phyloP scores from a whole-genome alignment of 1,140 invertebrate species.

The Papilio dardanus region DNA sequence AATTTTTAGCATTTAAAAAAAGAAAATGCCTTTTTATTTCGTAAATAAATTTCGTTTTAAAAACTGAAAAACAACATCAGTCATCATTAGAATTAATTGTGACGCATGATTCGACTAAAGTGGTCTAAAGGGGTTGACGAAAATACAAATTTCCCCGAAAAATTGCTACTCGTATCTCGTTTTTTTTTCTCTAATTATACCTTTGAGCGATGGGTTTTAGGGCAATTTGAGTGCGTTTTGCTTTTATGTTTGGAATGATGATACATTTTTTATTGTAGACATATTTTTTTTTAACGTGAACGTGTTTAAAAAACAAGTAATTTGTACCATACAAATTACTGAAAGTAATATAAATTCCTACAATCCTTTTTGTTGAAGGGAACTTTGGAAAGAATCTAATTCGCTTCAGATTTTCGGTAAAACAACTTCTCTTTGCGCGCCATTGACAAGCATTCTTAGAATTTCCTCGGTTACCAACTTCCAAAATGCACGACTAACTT shows the following conservation, averaged over 20 bases:
- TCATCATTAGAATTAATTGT: background rate
- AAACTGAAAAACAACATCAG: slow-evolving; percentile 10
- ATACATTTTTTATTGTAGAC: no score
- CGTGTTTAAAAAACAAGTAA: background rate
- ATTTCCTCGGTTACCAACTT: slow-evolving; percentile 5
- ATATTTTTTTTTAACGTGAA: no score
- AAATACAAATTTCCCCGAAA: background rate
- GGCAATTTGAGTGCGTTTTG: background rate
- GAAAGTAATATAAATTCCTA: slow-evolving; percentile 1
- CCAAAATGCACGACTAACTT: slow-evolving; percentile 3
- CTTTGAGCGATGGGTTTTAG: background rate
- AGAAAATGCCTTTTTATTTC: background rate
- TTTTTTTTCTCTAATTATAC: slow-evolving; percentile 12
- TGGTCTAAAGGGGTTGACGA: background rate
- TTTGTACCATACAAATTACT: background rate
- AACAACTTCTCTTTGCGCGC: slow-evolving; percentile 15
- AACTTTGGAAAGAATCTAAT: slow-evolving; percentile 14
- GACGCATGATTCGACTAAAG: background rate
- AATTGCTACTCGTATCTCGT: background rate
- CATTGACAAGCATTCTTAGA: slow-evolving; percentile 2
- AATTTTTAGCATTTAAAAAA: background rate
- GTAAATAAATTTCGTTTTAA: background rate
- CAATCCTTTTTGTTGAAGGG: background rate
- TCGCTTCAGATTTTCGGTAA: slow-evolving; percentile 20
- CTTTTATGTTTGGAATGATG: background rate